Evolutionary conservation across 2,888 invertebrate species (phyloP).

Genomic region (Philaethria dido): DNA sequence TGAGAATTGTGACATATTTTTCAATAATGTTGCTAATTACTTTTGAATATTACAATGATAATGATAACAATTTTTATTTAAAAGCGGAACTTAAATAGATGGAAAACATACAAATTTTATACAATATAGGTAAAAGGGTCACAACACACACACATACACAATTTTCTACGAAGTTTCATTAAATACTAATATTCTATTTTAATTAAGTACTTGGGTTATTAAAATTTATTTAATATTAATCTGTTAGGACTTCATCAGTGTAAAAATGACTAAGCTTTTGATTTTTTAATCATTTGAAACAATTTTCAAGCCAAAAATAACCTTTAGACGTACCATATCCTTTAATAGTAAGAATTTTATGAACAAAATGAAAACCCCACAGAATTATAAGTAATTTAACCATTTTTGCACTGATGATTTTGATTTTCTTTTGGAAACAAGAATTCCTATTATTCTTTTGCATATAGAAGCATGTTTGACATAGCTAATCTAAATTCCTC

Average conservation of each 20-base stretch:
- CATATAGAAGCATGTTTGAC: constrained; percentile 39
- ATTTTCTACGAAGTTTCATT: background rate
- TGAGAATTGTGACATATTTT: constrained; percentile 11
- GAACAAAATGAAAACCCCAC: too few relatives aligned
- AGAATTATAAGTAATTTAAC: too few relatives aligned
- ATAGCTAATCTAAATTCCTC: background rate
- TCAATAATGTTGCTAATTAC: background rate
- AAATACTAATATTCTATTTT: background rate
- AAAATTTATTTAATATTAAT: too few relatives aligned
- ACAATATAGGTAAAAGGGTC: background rate
- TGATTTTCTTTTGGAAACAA: background rate
- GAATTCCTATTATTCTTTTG: background rate
- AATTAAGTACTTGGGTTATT: too few relatives aligned
- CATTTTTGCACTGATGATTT: background rate
- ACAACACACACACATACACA: background rate
- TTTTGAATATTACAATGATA: background rate
- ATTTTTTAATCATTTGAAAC: too few relatives aligned
- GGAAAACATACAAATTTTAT: background rate
- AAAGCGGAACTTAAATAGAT: background rate
- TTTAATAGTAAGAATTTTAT: too few relatives aligned
- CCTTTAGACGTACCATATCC: too few relatives aligned
- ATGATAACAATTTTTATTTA: background rate
- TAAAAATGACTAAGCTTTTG: too few relatives aligned
- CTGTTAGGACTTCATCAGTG: too few relatives aligned
- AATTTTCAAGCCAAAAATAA: too few relatives aligned